phyloP scores from a whole-genome alignment of 2,888 invertebrate genomes.

The Microplitis deprimator region DNA sequence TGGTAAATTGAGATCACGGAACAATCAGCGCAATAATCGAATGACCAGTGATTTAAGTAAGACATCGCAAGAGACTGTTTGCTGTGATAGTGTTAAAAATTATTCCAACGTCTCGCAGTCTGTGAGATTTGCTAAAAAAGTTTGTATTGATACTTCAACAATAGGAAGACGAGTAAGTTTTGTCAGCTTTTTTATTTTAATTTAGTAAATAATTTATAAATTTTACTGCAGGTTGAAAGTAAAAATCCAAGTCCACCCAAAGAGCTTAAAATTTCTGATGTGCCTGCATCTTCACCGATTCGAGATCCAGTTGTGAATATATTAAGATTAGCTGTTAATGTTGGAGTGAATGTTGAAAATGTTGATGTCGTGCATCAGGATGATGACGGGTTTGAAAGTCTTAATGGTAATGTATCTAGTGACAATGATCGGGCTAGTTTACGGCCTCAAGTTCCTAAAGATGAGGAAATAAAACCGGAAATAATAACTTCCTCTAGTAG shows the following conservation, averaged over 20 bases:
- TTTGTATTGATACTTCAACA: slow-evolving; percentile 57
- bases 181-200: not conserved
- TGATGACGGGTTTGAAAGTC: slow-evolving; percentile 89
- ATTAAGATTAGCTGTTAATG: slow-evolving; percentile 48
- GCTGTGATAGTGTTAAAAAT: slow-evolving; percentile 53
- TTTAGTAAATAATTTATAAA: not conserved
- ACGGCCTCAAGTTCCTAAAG: slow-evolving; percentile 32
- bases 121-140: slow-evolving; percentile 67
- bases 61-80: slow-evolving; percentile 55
- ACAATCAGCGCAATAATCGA: slow-evolving; percentile 61
- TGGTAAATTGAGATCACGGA: slow-evolving; percentile 61
- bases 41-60: slow-evolving; percentile 59
- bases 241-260: not conserved
- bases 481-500: slow-evolving; percentile 17
- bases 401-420: slow-evolving; percentile 86
- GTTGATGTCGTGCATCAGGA: slow-evolving; percentile 70
- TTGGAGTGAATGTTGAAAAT: slow-evolving; percentile 55
- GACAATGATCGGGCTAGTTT: slow-evolving; percentile 75
- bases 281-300: not conserved
- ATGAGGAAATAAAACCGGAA: slow-evolving; percentile 15
- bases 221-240: no score
- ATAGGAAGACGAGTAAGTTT: not conserved
- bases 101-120: slow-evolving; percentile 60
- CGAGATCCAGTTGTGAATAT: not conserved
- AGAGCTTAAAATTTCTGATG: not conserved